Evolutionary conservation across 64 coral and sea anemone genomes (phyloP), one percentile per base, ranked within the genome.

Genomic region (Montipora foliosa): DNA sequence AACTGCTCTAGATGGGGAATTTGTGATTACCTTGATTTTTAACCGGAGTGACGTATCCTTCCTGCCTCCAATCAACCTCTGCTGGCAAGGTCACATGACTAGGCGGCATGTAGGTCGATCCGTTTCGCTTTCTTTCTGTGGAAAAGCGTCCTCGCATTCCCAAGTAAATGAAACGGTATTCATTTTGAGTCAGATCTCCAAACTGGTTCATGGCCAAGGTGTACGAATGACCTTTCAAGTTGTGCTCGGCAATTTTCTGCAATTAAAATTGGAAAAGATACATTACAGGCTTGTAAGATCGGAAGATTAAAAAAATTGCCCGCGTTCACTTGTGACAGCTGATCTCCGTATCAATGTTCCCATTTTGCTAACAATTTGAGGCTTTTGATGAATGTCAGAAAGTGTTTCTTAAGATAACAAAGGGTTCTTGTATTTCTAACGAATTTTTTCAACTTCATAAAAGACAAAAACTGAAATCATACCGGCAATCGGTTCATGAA

Each of bases 31-130:
- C 83, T 85, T 96, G 94, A 83, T 98, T 94, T 60, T 98, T 98
- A 0, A 98, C 97, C 52, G 81, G 81, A 46, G 97, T 98, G 1
- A 98, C 97, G 69, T 98, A 98, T 68, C 97, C 97, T 51, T 96
- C 74, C 1, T 87, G 91, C 44, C 97, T 90, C 97, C 97, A 98
- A 55, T 98, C 97, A 10, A 98, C 97, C 6, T 80, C 87, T 47
- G 44, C 78, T 19, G 97, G 97, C 2, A 98, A 71, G 16, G 90
- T 70, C 94, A 59, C 84, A 59, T 58, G 91, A 92, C 21, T 83
- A 82, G 48, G 93, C 82, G 64, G 68, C 68, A 71, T n/a, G 20
- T 24, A 71, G 3, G 68, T 15, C 5, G 68, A 71, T 4, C 19
- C 68, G 17, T 24, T 71, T 71, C 9, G 61, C 14, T 64, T 15